Evolutionary conservation across 1,140 invertebrate species (phyloP).

Genomic region (Drosophila mauritiana): DNA sequence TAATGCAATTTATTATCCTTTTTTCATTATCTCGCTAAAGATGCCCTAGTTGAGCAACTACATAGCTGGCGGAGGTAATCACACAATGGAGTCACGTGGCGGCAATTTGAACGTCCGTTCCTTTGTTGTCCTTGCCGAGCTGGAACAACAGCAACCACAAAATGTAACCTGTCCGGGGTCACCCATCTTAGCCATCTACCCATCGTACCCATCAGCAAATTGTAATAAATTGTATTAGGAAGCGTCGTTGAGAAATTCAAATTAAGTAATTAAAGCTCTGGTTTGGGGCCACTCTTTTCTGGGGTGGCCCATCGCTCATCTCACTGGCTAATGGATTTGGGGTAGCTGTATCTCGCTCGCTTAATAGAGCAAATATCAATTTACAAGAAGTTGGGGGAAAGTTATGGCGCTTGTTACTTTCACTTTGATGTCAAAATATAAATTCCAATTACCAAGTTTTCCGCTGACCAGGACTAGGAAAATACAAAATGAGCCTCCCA

Average conservation of each 20-base stretch:
- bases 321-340: conserved; percentile 15
- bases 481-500: conserved; percentile 2
- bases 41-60: conserved; percentile 40
- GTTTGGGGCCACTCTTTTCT: conserved; percentile 2
- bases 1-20: conserved; percentile 84
- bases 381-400: conserved; percentile 11
- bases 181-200: conserved; percentile 18
- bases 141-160: conserved; percentile 64
- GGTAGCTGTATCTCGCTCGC: conserved; percentile 11
- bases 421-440: conserved; percentile 47
- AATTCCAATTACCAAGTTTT: conserved; percentile 50
- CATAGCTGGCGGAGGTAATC: conserved; percentile 48
- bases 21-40: conserved; percentile 77
- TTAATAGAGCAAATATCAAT: conserved; percentile 53
- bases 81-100: conserved; percentile 81
- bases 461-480: conserved; percentile 3
- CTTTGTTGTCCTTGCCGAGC: conserved; percentile 51
- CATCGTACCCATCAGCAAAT: conserved; percentile 44
- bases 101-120: conserved; percentile 76
- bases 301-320: conserved; percentile 4
- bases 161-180: conserved; percentile 27
- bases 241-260: conserved; percentile 66
- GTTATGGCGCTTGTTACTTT: conserved; percentile 9
- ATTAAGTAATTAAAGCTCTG: conserved; percentile 78
- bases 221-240: conserved; percentile 78